phyloP scores from a whole-genome alignment of 2,113 vertebrate species.

The Delphinus delphis region DNA sequence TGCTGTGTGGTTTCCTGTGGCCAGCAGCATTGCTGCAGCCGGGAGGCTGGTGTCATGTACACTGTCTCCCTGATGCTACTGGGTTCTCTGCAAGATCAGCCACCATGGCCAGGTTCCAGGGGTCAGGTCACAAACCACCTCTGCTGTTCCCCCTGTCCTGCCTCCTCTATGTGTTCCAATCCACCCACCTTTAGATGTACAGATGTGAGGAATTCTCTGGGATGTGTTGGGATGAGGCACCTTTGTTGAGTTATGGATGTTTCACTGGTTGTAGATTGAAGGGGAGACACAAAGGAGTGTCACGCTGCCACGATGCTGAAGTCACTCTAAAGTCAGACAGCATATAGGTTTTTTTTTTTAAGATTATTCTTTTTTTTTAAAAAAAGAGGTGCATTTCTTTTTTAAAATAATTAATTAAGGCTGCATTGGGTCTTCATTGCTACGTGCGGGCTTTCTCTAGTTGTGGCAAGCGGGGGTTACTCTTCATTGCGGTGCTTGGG shows the following conservation, averaged over 20 bases:
- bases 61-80: not conserved
- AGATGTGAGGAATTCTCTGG: not conserved
- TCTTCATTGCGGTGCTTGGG: too few relatives aligned
- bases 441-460: too few relatives aligned
- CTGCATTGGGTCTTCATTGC: too few relatives aligned
- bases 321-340: not conserved
- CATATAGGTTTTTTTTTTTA: not conserved
- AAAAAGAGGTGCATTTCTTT: too few relatives aligned
- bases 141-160: not conserved
- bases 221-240: not conserved
- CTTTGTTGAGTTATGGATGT: not conserved
- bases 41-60: not conserved
- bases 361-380: too few relatives aligned
- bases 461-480: too few relatives aligned
- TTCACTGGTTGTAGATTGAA: not conserved
- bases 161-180: not conserved
- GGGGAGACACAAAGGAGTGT: not conserved
- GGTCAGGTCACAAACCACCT: not conserved
- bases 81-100: not conserved
- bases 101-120: not conserved
- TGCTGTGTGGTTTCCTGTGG: not conserved
- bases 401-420: too few relatives aligned
- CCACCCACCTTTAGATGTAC: not conserved
- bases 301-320: not conserved
- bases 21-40: not conserved